Evolutionary conservation across 2,888 invertebrate genomes (phyloP).

Genomic region (Drosophila lacicola): DNA sequence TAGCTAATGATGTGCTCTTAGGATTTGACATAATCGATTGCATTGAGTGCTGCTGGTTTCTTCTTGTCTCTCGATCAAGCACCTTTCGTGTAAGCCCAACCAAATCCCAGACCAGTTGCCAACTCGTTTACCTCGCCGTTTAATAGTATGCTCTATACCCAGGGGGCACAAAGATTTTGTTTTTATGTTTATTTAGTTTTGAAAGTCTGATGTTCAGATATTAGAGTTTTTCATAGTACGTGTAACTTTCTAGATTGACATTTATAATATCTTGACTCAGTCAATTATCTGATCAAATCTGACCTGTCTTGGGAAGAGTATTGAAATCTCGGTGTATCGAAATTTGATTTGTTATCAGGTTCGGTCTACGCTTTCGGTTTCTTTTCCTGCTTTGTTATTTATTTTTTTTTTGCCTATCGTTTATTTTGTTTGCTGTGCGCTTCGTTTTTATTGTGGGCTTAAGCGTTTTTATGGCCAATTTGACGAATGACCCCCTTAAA

Average conservation of each 20-base stretch:
- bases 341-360: conserved; percentile 25
- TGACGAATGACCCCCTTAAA: conserved; percentile 75
- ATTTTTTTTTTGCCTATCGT: conserved; percentile 39
- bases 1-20: conserved; percentile 62
- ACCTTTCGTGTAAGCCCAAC: conserved; percentile 42
- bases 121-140: conserved; percentile 18
- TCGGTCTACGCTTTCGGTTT: conserved; percentile 6
- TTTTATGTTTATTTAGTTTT: no score
- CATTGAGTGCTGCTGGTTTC: conserved; percentile 35
- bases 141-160: conserved; percentile 15
- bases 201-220: neutral
- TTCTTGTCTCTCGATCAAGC: conserved; percentile 50
- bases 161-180: no score
- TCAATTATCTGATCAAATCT: neutral
- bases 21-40: conserved; percentile 67
- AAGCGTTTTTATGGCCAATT: conserved; percentile 78
- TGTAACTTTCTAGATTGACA: no score
- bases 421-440: conserved; percentile 54
- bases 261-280: no score
- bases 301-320: conserved; percentile 25
- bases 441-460: conserved; percentile 63
- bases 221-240: neutral
- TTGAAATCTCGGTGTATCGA: conserved; percentile 29
- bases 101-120: conserved; percentile 19
- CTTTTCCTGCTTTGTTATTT: conserved; percentile 13